These are phyloP conservation scores for Salminus brasiliensis DNA, from an alignment of 2,113 vertebrate genomes.

Conservation along the genomic window DNA sequence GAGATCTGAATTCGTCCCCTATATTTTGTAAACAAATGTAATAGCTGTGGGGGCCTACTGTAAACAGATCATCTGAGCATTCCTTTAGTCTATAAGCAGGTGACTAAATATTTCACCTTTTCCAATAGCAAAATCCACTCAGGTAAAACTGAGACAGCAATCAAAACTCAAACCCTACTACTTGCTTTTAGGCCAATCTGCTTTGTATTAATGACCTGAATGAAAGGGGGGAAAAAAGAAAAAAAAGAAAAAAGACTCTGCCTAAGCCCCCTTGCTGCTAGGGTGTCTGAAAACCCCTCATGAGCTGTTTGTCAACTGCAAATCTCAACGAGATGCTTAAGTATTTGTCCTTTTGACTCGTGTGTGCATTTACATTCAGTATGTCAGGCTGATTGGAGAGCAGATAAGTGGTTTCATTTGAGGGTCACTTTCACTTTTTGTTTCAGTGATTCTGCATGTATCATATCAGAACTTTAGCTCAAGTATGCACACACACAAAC, in stretches of 20 bases:
- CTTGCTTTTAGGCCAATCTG: too few relatives aligned
- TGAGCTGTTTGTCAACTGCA: background rate
- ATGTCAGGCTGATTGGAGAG: background rate
- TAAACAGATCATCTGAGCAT: too few relatives aligned
- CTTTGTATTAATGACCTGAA: background rate
- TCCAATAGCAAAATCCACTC: too few relatives aligned
- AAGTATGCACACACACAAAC: background rate
- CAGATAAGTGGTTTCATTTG: background rate
- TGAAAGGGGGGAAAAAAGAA: background rate
- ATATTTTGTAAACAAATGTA: too few relatives aligned
- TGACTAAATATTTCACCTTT: too few relatives aligned
- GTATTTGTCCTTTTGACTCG: background rate
- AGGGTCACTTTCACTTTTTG: background rate
- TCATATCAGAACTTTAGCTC: background rate
- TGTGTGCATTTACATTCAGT: background rate
- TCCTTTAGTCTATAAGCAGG: too few relatives aligned
- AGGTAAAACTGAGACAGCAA: too few relatives aligned
- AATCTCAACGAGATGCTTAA: background rate
- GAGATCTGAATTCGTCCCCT: too few relatives aligned
- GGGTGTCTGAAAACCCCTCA: background rate
- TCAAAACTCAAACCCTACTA: too few relatives aligned
- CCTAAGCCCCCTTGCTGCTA: background rate
- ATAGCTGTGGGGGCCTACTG: too few relatives aligned
- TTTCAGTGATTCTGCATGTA: constrained; percentile 5
- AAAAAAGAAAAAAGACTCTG: too few relatives aligned